Conservation (phyloP, 2,797 vertebrate species). For the Tinamus major region DNA sequence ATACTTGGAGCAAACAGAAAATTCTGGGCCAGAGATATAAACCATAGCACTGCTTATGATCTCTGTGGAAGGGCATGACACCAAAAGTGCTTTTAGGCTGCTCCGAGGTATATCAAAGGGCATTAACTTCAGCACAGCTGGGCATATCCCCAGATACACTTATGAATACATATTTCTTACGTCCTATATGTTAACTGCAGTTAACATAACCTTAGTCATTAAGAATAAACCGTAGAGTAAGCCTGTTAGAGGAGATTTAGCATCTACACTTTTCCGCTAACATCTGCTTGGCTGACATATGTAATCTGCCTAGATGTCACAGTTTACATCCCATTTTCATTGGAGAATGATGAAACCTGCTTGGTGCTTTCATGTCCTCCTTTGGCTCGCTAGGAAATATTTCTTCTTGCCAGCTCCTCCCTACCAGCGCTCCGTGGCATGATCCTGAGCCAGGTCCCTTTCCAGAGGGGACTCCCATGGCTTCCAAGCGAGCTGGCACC, state of each 20-base stretch:
- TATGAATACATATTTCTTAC: neutral
- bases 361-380: constrained; percentile 56
- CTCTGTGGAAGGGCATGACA: neutral
- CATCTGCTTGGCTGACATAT: constrained; percentile 59
- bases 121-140: constrained; percentile 24
- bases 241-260: constrained; percentile 65
- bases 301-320: constrained; percentile 64
- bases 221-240: constrained; percentile 55
- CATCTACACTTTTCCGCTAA: constrained; percentile 58
- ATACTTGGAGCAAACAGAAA: neutral
- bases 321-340: constrained; percentile 66
- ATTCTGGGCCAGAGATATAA: neutral
- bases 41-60: neutral
- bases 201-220: constrained; percentile 22
- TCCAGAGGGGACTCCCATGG: neutral
- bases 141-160: constrained; percentile 2
- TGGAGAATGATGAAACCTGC: constrained; percentile 49
- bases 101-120: constrained; percentile 25
- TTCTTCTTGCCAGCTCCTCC: constrained; percentile 12
- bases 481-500: neutral
- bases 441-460: constrained; percentile 3
- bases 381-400: constrained; percentile 46
- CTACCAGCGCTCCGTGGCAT: neutral
- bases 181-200: neutral
- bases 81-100: constrained; percentile 1